phyloP scores from a whole-genome alignment of 1,140 invertebrate genomes.

The Zaprionus gabonicus region DNA sequence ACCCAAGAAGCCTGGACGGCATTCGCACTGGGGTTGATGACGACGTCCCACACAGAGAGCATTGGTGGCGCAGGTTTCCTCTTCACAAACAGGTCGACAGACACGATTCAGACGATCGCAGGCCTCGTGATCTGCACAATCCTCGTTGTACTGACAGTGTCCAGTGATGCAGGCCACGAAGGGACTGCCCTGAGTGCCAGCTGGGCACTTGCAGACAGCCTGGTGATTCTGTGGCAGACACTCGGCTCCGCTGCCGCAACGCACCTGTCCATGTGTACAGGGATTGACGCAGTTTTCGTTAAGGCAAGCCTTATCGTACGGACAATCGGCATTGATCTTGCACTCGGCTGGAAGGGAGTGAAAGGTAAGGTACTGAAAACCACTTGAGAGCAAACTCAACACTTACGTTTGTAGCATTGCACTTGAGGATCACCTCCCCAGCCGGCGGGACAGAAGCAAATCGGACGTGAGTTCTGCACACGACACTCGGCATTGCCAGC shows the following conservation, averaged over 20 bases:
- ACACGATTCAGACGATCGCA: constrained; percentile 93
- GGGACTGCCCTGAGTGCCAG: constrained; percentile 93
- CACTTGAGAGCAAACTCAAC: background rate
- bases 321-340: constrained; percentile 92
- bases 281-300: constrained; percentile 92
- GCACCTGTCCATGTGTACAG: constrained; percentile 87
- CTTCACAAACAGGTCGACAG: constrained; percentile 92
- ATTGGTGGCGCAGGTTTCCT: constrained; percentile 90
- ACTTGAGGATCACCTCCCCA: constrained; percentile 94
- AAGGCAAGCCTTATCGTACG: constrained; percentile 92
- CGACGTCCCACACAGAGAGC: constrained; percentile 90
- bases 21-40: constrained; percentile 92
- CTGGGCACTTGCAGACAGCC: constrained; percentile 92
- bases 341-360: constrained; percentile 90
- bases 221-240: constrained; percentile 91
- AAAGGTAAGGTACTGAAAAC: constrained; percentile 4
- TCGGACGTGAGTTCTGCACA: constrained; percentile 89
- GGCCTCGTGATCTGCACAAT: constrained; percentile 93
- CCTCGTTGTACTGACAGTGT: constrained; percentile 94
- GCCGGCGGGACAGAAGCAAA: constrained; percentile 92
- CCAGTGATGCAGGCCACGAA: constrained; percentile 92
- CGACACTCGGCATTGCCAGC: constrained; percentile 91
- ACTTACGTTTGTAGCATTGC: constrained; percentile 94
- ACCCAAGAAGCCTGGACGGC: constrained; percentile 90
- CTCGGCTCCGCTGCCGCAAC: constrained; percentile 92